Conservation (phyloP, 2,888 invertebrate genomes). For the Drosophila sordidapex region DNA sequence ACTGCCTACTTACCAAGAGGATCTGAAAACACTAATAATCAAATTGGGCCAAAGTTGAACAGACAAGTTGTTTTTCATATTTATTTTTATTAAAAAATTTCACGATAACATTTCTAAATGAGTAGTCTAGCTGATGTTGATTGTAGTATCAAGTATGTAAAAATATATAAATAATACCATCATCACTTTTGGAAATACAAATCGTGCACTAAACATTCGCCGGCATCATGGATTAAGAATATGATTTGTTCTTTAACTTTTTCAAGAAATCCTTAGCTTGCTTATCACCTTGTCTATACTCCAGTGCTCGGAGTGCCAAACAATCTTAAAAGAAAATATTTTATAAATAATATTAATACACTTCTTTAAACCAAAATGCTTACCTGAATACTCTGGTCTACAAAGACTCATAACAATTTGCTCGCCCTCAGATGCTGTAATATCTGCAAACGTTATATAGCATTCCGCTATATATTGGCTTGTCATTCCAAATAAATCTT, state of each 20-base stretch:
- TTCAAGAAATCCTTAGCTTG: slow-evolving; percentile 95
- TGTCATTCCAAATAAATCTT: slow-evolving; percentile 95
- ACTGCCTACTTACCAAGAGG: not conserved
- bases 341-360: not conserved
- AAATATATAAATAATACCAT: slow-evolving; percentile 42
- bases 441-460: slow-evolving; percentile 92
- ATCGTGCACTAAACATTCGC: slow-evolving; percentile 11
- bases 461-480: slow-evolving; percentile 98
- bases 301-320: slow-evolving; percentile 88
- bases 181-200: slow-evolving; percentile 27
- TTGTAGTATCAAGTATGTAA: slow-evolving; percentile 14
- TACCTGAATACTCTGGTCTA: slow-evolving; percentile 89
- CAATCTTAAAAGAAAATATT: slow-evolving; percentile 64
- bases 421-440: slow-evolving; percentile 88
- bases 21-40: not conserved
- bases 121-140: slow-evolving; percentile 33
- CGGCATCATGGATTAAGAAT: slow-evolving; percentile 34
- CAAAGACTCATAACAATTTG: slow-evolving; percentile 91
- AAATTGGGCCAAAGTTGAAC: not conserved
- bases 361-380: slow-evolving; percentile 6
- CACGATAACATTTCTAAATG: slow-evolving; percentile 18
- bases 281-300: slow-evolving; percentile 93
- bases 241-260: slow-evolving; percentile 89
- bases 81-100: slow-evolving; percentile 2
- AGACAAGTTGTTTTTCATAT: not conserved